Evolutionary conservation across 2,888 invertebrate genomes (phyloP), one percentile per base, ranked within the genome.

Genomic region (Pterostichus madidus): DNA sequence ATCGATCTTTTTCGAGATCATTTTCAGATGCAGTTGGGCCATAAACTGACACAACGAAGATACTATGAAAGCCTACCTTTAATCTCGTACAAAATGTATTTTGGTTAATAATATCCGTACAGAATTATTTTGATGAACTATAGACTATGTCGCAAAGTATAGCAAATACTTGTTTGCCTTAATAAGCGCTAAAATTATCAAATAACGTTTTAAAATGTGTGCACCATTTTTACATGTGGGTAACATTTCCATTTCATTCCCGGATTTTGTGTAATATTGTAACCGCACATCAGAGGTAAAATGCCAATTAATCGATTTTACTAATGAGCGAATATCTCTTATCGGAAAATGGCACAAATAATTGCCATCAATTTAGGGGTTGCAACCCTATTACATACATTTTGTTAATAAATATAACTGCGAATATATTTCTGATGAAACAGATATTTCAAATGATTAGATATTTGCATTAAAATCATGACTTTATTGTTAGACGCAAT

Each of bases 341-440:
- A 49, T 49, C 49, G 13, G 49, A 5, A 49, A 49, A 49, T 49
- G 49, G n/a, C 5, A 2, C 44, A 11, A 44, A 44, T 44, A 1
- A 44, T 49, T 49, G 49, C 49, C 49, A 49, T 49, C 49, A 49
- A 49, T 49, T 11, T 49, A 13, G 13, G 49, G 11, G 13, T 49
- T 49, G 2, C 13, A 49, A 49, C 49, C 49, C 49, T 49, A 49
- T 5, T 49, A 49, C n/a, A 49, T 13, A 49, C n/a, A 49, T 49
- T 49, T 49, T 8, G 49, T 49, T 11, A 49, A 49, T 49, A 49
- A 49, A 49, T 49, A n/a, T 49, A 49, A 49, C 11, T 49, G 46
- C 46, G 8, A 46, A 46, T 46, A 46, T 11, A 46, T 46, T 46
- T 46, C 10, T 46, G 46, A 11, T n/a, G 5, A 49, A 49, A 49